Percentiles rank a stretch among this genome's conserved stretches.
Evolutionary conservation across 2,113 vertebrate species (phyloP).

Genomic region (Procapra przewalskii): DNA sequence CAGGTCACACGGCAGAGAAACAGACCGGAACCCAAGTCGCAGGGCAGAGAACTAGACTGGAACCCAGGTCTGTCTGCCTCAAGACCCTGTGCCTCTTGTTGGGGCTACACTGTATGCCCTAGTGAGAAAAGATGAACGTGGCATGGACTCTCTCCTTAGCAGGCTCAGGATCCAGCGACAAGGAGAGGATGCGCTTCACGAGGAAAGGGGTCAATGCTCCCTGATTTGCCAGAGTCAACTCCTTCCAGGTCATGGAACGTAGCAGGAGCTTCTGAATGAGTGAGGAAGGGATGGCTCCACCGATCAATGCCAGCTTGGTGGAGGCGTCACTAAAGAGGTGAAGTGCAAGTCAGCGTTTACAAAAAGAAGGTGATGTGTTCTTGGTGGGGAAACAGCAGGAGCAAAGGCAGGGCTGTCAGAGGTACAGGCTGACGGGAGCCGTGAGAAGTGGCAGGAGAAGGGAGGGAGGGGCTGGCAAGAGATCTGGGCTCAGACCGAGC

Average conservation of each 20-base stretch:
- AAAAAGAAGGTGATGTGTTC: background rate
- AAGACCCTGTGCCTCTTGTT: rapidly evolving
- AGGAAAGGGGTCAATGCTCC: background rate
- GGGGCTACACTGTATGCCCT: too few species aligned
- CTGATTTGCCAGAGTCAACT: background rate
- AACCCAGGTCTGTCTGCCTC: background rate
- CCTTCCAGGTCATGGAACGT: rapidly evolving
- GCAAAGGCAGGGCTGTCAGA: background rate
- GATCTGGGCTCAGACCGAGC: background rate
- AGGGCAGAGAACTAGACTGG: rapidly evolving
- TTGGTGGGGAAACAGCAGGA: background rate
- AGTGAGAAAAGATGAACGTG: background rate
- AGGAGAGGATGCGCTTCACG: background rate
- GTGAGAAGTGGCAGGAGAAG: too few species aligned
- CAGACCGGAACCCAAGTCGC: too few species aligned
- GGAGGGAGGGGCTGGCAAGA: background rate
- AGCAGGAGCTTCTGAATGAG: background rate
- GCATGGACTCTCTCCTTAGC: rapidly evolving
- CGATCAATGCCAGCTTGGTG: rapidly evolving
- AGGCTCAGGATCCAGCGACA: background rate
- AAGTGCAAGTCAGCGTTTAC: background rate
- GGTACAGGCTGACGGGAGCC: rapidly evolving
- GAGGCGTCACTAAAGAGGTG: too few species aligned
- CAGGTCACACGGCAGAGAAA: too few species aligned
- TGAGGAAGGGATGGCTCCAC: background rate